A percentile compares a stretch with the other conserved stretches of the same genome.
These are phyloP conservation scores for Pristionchus japonicus DNA, from an alignment of 2,888 invertebrate species.

Conservation along the genomic window DNA sequence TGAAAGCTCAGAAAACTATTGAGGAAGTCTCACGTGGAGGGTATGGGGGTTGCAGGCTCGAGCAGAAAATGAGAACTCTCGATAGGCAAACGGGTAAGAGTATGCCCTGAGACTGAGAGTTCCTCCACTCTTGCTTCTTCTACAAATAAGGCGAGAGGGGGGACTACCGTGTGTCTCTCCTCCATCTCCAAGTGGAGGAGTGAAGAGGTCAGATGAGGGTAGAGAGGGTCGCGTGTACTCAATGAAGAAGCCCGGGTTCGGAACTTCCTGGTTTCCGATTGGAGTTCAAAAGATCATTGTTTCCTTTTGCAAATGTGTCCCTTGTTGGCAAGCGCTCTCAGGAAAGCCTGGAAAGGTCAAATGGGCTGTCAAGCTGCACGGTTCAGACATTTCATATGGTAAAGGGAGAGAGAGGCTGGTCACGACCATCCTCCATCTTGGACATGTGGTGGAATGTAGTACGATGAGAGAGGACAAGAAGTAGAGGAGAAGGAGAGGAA, in stretches of 20 bases:
- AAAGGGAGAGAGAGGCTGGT: not conserved
- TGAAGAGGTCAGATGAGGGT: constrained; percentile 18
- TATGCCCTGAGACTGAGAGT: not conserved
- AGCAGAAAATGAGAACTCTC: not conserved
- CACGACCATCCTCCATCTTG: not conserved
- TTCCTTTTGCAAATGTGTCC: too few relatives aligned
- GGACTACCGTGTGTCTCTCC: not conserved
- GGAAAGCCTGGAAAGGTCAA: too few relatives aligned
- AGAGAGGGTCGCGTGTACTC: not conserved
- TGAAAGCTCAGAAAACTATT: not conserved
- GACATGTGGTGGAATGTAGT: constrained; percentile 34
- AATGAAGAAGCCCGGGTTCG: not conserved
- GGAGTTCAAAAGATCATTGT: too few relatives aligned
- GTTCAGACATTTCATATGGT: not conserved
- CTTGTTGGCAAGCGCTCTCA: too few relatives aligned
- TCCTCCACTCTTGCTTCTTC: constrained; percentile 4
- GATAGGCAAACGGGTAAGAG: not conserved
- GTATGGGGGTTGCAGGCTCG: too few relatives aligned
- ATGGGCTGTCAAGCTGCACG: too few relatives aligned
- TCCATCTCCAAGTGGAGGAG: constrained; percentile 28
- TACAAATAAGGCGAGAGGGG: constrained; percentile 16
- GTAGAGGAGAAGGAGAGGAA: not conserved
- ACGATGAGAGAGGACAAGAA: not conserved
- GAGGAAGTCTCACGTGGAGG: not conserved
- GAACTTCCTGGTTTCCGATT: too few relatives aligned